These are phyloP conservation scores for Palaemon carinicauda DNA, from an alignment of 1,140 invertebrate genomes.

Conservation along the genomic window DNA sequence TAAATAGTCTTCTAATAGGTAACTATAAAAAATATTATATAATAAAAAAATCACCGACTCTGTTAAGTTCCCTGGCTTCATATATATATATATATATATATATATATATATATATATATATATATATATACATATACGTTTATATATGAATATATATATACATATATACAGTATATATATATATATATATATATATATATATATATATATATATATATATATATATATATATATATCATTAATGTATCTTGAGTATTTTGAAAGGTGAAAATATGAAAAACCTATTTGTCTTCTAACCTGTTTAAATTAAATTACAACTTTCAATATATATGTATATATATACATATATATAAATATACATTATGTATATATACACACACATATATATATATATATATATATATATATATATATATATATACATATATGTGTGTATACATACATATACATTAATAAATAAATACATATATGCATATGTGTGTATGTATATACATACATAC, in stretches of 20 bases:
- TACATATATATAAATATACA: not conserved
- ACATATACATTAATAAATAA: not conserved
- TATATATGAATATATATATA: not conserved
- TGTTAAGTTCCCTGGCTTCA: too few species aligned
- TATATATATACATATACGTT: slow-evolving; percentile 4
- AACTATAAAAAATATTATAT: too few species aligned
- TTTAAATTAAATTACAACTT: too few species aligned
- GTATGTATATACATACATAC: too few species aligned
- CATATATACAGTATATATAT: not conserved
- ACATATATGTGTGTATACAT: not conserved
- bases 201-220: not conserved
- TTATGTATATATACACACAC: too few species aligned
- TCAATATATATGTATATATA: not conserved
- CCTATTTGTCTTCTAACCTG: too few species aligned
- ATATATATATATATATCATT: not conserved
- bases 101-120: not conserved
- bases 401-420: not conserved
- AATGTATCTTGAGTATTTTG: too few species aligned
- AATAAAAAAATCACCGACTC: too few species aligned
- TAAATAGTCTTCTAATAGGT: too few species aligned
- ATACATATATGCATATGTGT: too few species aligned
- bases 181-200: not conserved
- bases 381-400: not conserved
- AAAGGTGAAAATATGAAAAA: too few species aligned
- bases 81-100: slow-evolving; percentile 16